Percentiles rank a stretch among this genome's conserved stretches.
Evolutionary conservation across 1,140 invertebrate species (phyloP).

Genomic region (Pristionchus pacificus): DNA sequence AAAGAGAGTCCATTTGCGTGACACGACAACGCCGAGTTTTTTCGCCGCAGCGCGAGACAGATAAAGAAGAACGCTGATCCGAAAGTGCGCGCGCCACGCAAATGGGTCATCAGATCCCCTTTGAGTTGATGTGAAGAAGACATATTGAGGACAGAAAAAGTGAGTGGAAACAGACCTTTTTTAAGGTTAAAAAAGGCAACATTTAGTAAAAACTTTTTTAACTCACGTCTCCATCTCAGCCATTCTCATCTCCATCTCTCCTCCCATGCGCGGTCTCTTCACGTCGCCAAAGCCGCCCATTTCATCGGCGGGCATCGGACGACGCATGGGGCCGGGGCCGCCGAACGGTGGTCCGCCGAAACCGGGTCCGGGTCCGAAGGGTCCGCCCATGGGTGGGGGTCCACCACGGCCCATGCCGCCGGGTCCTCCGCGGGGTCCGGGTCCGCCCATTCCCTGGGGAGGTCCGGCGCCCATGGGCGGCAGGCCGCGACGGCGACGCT

Average conservation of each 20-base stretch:
- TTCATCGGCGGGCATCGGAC: background rate
- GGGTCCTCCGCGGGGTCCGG: background rate
- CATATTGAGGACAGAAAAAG: too few species aligned
- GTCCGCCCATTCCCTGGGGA: background rate
- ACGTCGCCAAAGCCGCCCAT: background rate
- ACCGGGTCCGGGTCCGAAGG: background rate
- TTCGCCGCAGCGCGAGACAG: too few species aligned
- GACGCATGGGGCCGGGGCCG: background rate
- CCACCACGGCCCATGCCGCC: background rate
- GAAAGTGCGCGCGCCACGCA: too few species aligned
- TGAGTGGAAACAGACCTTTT: too few species aligned
- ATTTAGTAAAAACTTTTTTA: background rate
- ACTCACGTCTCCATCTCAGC: background rate
- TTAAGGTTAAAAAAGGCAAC: too few species aligned
- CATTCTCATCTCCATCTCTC: background rate
- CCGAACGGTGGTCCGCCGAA: too few species aligned
- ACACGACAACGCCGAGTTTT: too few species aligned
- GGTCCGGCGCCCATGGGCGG: background rate
- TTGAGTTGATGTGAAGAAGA: too few species aligned
- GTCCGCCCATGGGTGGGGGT: slow-evolving; percentile 15
- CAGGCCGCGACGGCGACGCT: slow-evolving; percentile 23
- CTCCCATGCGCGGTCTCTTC: background rate
- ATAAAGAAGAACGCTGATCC: too few species aligned
- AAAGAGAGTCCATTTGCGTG: too few species aligned
- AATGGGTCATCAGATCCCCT: too few species aligned